These are phyloP conservation scores for Eucriotettix oculatus DNA, from an alignment of 2,888 invertebrate genomes.

Conservation along the genomic window DNA sequence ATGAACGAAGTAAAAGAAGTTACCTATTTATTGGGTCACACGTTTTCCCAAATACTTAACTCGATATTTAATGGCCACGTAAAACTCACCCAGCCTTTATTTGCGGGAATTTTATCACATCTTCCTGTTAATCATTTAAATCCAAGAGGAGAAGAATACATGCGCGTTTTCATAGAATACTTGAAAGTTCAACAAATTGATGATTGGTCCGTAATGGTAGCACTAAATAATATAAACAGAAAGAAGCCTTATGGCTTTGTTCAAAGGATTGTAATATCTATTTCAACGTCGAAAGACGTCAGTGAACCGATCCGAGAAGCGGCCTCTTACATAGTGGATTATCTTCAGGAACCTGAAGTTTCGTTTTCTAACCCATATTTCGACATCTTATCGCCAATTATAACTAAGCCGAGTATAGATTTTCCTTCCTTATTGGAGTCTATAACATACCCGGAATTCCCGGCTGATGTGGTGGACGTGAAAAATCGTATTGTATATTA, in stretches of 20 bases:
- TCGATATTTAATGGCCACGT: slow-evolving; percentile 9
- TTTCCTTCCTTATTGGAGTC: slow-evolving; percentile 9
- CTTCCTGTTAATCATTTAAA: slow-evolving; percentile 10
- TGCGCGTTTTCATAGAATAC: slow-evolving; percentile 12
- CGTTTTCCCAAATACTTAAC: slow-evolving; percentile 12
- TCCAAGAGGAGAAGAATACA: slow-evolving; percentile 10
- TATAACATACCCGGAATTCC: slow-evolving; percentile 1
- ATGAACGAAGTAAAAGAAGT: neutral
- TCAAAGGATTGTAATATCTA: neutral
- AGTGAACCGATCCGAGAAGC: slow-evolving; percentile 3
- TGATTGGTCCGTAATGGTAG: neutral
- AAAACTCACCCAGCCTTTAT: slow-evolving; percentile 13
- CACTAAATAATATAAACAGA: neutral
- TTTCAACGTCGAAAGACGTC: neutral
- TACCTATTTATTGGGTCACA: slow-evolving; percentile 8
- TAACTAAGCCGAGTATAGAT: slow-evolving; percentile 11
- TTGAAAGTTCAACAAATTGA: slow-evolving; percentile 8
- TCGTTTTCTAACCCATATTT: neutral
- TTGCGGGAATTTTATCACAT: slow-evolving; percentile 12
- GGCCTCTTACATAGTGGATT: slow-evolving; percentile 1
- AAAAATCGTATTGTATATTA: slow-evolving; percentile 2
- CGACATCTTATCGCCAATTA: slow-evolving; percentile 8
- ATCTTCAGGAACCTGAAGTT: neutral
- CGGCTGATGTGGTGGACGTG: neutral
- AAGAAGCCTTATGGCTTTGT: neutral